A percentile compares a stretch with the other conserved stretches of the same genome.
phyloP scores from a whole-genome alignment of 2,113 vertebrate genomes.

The Pangasianodon gigas region DNA sequence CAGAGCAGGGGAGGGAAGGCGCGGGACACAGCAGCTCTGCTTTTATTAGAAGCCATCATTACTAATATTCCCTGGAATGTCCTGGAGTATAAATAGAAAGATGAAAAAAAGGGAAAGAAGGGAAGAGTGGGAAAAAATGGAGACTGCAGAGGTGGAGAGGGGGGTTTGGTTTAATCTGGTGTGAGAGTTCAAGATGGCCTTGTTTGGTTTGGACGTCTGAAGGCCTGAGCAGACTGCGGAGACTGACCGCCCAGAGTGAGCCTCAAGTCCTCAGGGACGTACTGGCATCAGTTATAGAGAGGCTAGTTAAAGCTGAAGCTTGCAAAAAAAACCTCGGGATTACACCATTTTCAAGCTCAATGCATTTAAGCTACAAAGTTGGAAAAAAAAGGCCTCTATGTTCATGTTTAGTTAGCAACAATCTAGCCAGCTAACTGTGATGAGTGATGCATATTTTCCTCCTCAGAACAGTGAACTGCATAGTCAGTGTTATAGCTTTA shows the following conservation, averaged over 20 bases:
- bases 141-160: conserved; percentile 26
- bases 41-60: conserved; percentile 56
- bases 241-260: conserved; percentile 51
- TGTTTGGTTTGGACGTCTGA: conserved; percentile 63
- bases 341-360: background rate
- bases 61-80: conserved; percentile 58
- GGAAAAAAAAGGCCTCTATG: background rate
- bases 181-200: conserved; percentile 53
- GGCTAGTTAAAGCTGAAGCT: conserved; percentile 49
- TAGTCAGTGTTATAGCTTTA: no score
- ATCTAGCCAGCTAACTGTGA: background rate
- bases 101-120: conserved; percentile 1
- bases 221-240: conserved; percentile 24
- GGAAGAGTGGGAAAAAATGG: conserved; percentile 37
- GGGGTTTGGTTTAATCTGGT: conserved; percentile 49
- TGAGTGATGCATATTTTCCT: background rate
- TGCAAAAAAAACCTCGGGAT: background rate
- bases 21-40: conserved; percentile 37
- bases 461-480: no score
- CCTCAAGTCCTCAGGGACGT: conserved; percentile 43
- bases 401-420: background rate
- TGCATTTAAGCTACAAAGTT: background rate
- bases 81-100: conserved; percentile 52
- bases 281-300: conserved; percentile 41
- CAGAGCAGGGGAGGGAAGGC: conserved; percentile 25